A percentile compares a stretch with the other conserved stretches of the same genome.
phyloP scores from a whole-genome alignment of 2,797 vertebrate genomes.

The Poeciliopsis presidionis region DNA sequence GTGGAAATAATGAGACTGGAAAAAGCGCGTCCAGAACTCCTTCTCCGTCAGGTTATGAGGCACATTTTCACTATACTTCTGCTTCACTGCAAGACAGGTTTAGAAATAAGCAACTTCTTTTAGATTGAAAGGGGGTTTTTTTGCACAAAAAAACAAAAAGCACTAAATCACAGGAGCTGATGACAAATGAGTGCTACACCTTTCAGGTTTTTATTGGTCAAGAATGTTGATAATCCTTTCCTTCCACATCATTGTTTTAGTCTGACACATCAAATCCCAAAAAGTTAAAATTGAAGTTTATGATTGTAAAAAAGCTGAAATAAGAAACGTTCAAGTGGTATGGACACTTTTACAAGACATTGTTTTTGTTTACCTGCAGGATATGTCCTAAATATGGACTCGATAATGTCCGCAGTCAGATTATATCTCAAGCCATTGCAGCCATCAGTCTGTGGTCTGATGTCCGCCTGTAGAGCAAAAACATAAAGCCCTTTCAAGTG shows the following conservation, averaged over 20 bases:
- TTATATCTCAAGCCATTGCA: conserved; percentile 98
- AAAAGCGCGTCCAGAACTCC: conserved; percentile 99
- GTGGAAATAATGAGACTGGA: conserved; percentile 99
- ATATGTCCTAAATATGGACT: conserved; percentile 98
- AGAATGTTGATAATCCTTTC: background rate
- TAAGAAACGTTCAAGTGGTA: background rate
- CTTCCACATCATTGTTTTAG: background rate
- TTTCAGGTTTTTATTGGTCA: conserved; percentile 1
- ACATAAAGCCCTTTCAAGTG: conserved; percentile 3
- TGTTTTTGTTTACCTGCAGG: conserved; percentile 87
- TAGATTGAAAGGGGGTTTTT: no score
- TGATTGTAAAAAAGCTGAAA: background rate
- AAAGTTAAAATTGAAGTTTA: background rate
- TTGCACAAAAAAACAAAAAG: background rate
- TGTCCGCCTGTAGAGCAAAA: conserved; percentile 88
- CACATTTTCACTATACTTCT: conserved; percentile 98
- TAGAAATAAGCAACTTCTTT: conserved; percentile 2
- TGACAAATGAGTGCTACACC: background rate
- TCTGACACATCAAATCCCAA: background rate
- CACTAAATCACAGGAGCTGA: background rate
- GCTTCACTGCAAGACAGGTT: conserved; percentile 86
- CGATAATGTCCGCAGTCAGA: conserved; percentile 96
- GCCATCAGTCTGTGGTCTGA: conserved; percentile 96
- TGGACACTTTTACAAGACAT: background rate
- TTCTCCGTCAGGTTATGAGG: conserved; percentile 97